These are phyloP conservation scores for Loriculus beryllinus DNA, from an alignment of 2,797 vertebrate species.

Conservation along the genomic window DNA sequence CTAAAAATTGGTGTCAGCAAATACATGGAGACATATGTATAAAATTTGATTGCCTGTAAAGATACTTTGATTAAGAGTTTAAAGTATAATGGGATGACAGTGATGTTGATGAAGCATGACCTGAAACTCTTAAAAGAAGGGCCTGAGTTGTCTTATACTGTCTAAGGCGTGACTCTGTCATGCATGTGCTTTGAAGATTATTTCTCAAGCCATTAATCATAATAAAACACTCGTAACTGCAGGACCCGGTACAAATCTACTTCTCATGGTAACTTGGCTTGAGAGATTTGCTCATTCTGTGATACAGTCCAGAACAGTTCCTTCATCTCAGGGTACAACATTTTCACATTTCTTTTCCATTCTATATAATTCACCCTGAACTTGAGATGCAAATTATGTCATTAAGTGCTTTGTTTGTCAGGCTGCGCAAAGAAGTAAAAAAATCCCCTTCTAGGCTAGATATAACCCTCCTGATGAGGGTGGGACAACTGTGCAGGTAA, in stretches of 20 bases:
- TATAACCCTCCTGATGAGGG: neutral
- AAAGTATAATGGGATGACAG: neutral
- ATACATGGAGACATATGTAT: neutral
- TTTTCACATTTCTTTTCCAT: neutral
- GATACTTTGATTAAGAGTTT: neutral
- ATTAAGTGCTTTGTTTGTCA: neutral
- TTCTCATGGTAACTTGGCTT: neutral
- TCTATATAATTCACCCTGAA: neutral
- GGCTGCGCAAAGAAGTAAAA: neutral
- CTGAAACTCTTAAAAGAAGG: neutral
- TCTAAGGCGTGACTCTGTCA: neutral
- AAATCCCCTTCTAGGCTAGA: neutral
- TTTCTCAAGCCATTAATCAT: neutral
- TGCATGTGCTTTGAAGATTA: neutral
- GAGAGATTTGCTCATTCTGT: neutral
- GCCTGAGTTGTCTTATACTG: neutral
- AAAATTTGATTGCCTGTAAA: neutral
- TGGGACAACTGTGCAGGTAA: neutral
- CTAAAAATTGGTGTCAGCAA: neutral
- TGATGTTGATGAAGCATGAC: neutral
- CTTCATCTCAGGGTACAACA: neutral
- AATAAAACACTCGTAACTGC: neutral
- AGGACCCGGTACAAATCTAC: neutral
- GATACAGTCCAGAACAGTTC: neutral
- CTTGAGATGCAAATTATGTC: neutral